These are phyloP conservation scores for Lissocephala sabroskyi DNA, from an alignment of 2,888 invertebrate genomes.

Conservation along the genomic window DNA sequence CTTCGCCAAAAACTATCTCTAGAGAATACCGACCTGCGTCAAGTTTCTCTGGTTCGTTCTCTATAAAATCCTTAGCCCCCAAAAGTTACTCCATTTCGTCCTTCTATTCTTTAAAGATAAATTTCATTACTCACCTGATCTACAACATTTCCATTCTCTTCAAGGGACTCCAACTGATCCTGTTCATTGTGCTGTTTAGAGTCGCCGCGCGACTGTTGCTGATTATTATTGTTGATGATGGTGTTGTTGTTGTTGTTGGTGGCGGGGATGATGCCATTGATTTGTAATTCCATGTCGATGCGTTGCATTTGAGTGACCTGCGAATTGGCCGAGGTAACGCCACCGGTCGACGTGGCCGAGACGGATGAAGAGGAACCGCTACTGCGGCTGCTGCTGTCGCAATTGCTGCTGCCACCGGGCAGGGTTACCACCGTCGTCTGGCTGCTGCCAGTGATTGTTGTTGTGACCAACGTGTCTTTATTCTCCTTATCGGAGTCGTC, in stretches of 20 bases:
- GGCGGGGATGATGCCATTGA: conserved; percentile 40
- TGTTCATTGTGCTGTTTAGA: conserved; percentile 33
- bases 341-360: conserved; percentile 33
- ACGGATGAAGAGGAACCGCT: conserved; percentile 62
- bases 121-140: conserved; percentile 63
- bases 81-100: too few species aligned
- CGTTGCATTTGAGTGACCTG: conserved; percentile 67
- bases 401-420: conserved; percentile 40
- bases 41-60: too few species aligned
- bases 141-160: conserved; percentile 45
- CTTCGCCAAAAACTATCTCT: too few species aligned
- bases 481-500: conserved; percentile 72
- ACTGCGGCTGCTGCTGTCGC: conserved; percentile 61
- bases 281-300: conserved; percentile 65
- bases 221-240: conserved; percentile 27
- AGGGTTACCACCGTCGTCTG: too few species aligned
- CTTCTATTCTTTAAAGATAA: too few species aligned
- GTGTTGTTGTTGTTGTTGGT: conserved; percentile 25
- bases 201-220: conserved; percentile 20
- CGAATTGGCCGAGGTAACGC: conserved; percentile 58
- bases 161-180: conserved; percentile 18
- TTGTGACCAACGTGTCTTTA: conserved; percentile 56
- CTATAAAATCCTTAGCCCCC: too few species aligned
- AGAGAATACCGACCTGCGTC: too few species aligned
- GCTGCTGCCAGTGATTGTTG: conserved; percentile 21